A percentile compares a stretch with the other conserved stretches of the same genome.
These are phyloP conservation scores for Poeciliopsis retropinna DNA, from an alignment of 2,113 vertebrate species.

Conservation along the genomic window DNA sequence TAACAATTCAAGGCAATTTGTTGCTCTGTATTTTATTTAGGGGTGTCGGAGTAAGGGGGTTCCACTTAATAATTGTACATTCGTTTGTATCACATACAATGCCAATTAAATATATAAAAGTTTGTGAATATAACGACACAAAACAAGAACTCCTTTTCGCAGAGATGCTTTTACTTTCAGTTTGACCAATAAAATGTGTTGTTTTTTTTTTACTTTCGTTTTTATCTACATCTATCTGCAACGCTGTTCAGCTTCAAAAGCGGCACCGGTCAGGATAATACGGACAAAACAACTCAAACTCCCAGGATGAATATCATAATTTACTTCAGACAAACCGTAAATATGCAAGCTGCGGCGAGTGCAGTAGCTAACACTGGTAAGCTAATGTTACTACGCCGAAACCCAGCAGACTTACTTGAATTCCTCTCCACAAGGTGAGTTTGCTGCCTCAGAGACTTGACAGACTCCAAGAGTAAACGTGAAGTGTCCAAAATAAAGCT, in stretches of 20 bases:
- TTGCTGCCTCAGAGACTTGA: background rate
- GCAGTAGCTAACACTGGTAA: background rate
- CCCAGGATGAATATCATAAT: background rate
- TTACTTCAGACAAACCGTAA: background rate
- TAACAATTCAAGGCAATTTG: too few relatives aligned
- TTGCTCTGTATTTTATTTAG: too few relatives aligned
- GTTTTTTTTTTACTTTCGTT: background rate
- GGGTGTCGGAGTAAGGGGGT: too few relatives aligned
- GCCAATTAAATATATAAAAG: too few relatives aligned
- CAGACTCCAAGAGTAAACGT: background rate
- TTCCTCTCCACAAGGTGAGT: rapidly evolving
- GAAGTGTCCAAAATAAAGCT: background rate
- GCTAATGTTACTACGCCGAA: background rate
- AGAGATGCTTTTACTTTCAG: background rate
- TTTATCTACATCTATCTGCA: background rate
- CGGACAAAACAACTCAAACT: background rate
- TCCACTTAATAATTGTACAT: too few relatives aligned
- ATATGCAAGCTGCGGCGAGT: background rate
- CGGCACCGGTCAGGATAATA: background rate
- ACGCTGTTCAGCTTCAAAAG: background rate
- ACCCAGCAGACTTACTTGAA: slow-evolving; percentile 10
- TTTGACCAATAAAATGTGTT: background rate
- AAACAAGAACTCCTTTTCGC: background rate
- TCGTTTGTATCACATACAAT: too few relatives aligned
- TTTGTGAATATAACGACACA: too few relatives aligned